These are phyloP conservation scores for Rotaria sp. DNA, from an alignment of 2,888 invertebrate genomes.

Conservation along the genomic window DNA sequence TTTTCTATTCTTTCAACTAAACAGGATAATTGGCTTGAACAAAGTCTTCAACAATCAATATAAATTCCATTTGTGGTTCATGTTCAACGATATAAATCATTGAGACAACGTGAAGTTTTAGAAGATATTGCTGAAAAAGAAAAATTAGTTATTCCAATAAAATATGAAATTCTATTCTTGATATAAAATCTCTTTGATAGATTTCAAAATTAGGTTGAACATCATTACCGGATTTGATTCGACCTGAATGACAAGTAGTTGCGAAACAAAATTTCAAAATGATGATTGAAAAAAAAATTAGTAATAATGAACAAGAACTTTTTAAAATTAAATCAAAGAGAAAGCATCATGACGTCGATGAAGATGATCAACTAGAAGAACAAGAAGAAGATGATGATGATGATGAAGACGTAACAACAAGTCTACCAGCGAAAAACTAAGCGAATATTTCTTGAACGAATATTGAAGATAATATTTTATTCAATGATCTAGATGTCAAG, in stretches of 20 bases:
- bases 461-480: not conserved
- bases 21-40: conserved; percentile 68
- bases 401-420: conserved; percentile 35
- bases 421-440: conserved; percentile 38
- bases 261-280: not conserved
- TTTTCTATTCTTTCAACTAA: conserved; percentile 33
- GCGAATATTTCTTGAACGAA: not conserved
- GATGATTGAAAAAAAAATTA: not conserved
- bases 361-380: conserved; percentile 40
- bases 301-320: conserved; percentile 1
- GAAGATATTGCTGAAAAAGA: conserved; percentile 51
- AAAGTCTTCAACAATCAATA: conserved; percentile 60
- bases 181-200: not conserved
- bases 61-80: conserved; percentile 65
- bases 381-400: conserved; percentile 41
- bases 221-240: not conserved
- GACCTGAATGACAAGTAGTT: not conserved
- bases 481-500: not conserved
- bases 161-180: conserved; percentile 65
- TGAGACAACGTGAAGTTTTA: conserved; percentile 50
- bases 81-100: conserved; percentile 50
- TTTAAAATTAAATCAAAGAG: conserved; percentile 36
- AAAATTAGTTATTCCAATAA: conserved; percentile 63
- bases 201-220: not conserved
- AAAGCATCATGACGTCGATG: conserved; percentile 61